These are phyloP conservation scores for Orchestes rusci DNA, from an alignment of 2,888 invertebrate species.

Conservation along the genomic window DNA sequence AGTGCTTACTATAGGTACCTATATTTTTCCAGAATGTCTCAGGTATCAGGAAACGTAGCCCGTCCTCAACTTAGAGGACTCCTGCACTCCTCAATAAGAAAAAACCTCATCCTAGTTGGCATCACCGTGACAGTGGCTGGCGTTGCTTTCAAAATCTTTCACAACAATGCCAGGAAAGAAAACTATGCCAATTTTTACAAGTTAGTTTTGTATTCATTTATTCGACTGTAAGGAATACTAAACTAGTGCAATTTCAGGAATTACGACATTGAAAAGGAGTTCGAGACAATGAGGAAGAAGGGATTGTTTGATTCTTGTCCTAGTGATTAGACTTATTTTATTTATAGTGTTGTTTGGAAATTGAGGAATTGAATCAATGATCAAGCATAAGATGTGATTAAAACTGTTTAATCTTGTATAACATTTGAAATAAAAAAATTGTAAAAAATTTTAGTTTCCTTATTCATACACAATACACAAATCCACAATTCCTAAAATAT, in stretches of 20 bases:
- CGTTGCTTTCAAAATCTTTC: slow-evolving; percentile 43
- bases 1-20: no score
- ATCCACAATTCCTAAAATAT: no score
- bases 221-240: background rate
- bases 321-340: slow-evolving; percentile 10
- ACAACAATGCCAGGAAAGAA: slow-evolving; percentile 50
- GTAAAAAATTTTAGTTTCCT: no score
- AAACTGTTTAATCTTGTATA: no score
- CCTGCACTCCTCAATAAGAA: slow-evolving; percentile 55
- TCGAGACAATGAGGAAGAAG: slow-evolving; percentile 26
- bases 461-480: no score
- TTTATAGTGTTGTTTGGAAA: no score
- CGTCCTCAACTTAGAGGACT: slow-evolving; percentile 63
- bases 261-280: slow-evolving; percentile 28
- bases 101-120: slow-evolving; percentile 44
- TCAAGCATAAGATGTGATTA: no score
- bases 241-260: slow-evolving; percentile 19
- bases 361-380: no score
- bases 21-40: slow-evolving; percentile 11
- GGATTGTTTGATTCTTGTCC: slow-evolving; percentile 29
- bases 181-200: slow-evolving; percentile 69
- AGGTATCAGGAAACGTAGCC: slow-evolving; percentile 9
- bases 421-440: no score
- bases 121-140: slow-evolving; percentile 37
- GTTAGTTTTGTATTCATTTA: slow-evolving; percentile 45